Evolutionary conservation across 1,140 invertebrate genomes (phyloP).

Genomic region (Steinernema khuongi): DNA sequence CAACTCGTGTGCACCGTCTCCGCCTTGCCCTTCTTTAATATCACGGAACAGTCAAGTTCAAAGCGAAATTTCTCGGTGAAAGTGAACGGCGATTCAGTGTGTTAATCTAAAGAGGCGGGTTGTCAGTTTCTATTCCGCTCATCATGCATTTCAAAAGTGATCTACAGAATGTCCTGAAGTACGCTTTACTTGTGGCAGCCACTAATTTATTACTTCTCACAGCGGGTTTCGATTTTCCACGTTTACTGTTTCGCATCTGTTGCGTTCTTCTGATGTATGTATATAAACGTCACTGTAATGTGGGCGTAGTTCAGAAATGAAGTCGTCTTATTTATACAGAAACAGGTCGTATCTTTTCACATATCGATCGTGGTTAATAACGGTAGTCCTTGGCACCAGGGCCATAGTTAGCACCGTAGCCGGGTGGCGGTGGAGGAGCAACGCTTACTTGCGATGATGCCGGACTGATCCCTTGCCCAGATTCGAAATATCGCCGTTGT

Average conservation of each 20-base stretch:
- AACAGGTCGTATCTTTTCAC: neutral
- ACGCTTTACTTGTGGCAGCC: too few species aligned
- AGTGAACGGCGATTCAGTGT: neutral
- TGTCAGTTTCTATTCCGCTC: too few species aligned
- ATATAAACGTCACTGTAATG: too few species aligned
- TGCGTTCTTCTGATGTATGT: too few species aligned
- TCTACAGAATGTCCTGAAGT: too few species aligned
- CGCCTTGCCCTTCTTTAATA: constrained; percentile 80
- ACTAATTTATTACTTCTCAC: too few species aligned
- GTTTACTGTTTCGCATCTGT: too few species aligned
- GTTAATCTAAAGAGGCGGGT: neutral
- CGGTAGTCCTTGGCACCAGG: neutral
- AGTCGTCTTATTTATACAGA: neutral
- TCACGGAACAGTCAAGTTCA: constrained; percentile 81
- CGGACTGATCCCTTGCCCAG: neutral
- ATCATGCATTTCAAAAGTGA: too few species aligned
- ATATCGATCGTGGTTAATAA: neutral
- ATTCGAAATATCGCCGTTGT: neutral
- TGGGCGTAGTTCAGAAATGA: too few species aligned
- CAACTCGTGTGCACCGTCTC: constrained; percentile 79
- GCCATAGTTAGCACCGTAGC: neutral
- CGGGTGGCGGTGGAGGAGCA: constrained; percentile 1
- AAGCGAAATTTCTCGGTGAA: neutral
- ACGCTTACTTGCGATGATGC: neutral
- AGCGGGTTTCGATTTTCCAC: too few species aligned